Conservation (phyloP, 1,140 invertebrate species). For the Bombus affinis region DNA sequence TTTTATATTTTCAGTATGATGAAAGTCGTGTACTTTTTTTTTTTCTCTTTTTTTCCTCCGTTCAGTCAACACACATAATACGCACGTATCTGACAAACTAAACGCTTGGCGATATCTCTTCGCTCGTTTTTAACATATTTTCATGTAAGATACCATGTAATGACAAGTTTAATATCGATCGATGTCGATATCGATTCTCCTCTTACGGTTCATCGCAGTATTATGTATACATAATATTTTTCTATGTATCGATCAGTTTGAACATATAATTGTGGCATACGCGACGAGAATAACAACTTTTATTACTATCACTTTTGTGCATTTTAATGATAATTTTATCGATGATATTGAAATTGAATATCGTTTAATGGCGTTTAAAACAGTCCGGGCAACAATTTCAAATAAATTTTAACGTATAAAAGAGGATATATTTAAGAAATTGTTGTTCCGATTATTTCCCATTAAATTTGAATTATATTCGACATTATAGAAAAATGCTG, state of each 20-base stretch:
- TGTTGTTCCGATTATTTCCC: slow-evolving; percentile 2
- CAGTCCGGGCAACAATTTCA: not conserved
- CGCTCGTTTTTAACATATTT: not conserved
- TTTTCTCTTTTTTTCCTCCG: not conserved
- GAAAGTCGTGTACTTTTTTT: not conserved
- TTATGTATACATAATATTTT: not conserved
- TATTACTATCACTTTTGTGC: not conserved
- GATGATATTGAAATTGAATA: not conserved
- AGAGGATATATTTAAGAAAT: slow-evolving; percentile 1
- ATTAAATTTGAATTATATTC: not conserved
- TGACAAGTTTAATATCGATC: not conserved
- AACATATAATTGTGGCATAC: not conserved
- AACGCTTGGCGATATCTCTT: not conserved
- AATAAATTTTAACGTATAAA: slow-evolving; percentile 4
- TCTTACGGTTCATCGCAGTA: slow-evolving; percentile 7
- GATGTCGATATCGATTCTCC: not conserved
- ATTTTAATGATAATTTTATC: not conserved
- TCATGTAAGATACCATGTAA: not conserved
- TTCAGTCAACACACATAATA: too few relatives aligned
- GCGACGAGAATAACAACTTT: not conserved
- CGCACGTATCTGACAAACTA: too few relatives aligned
- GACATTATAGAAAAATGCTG: not conserved
- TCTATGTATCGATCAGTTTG: not conserved
- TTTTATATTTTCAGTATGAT: not conserved
- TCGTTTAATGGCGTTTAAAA: not conserved